These are phyloP conservation scores for Alcedo atthis DNA, from an alignment of 2,797 vertebrate species.

Conservation along the genomic window DNA sequence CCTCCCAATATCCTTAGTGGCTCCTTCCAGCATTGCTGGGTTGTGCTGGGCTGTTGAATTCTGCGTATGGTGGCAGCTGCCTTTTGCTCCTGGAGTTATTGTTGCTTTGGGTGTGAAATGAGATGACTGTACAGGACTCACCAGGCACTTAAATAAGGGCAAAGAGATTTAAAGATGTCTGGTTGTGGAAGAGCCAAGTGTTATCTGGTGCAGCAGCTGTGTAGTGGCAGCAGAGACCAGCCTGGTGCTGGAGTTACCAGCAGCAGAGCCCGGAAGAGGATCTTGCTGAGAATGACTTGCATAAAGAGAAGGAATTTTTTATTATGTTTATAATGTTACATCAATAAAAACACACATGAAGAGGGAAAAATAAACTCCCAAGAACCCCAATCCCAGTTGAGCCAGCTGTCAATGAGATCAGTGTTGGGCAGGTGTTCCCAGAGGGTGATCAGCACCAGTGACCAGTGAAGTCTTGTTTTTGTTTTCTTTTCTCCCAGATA, in stretches of 20 bases:
- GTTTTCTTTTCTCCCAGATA: background rate
- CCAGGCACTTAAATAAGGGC: background rate
- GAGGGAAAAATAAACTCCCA: background rate
- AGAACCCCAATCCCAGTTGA: background rate
- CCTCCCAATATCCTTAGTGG: too few relatives aligned
- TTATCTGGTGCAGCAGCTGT: background rate
- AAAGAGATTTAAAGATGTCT: background rate
- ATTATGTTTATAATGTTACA: background rate
- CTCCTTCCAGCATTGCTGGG: background rate
- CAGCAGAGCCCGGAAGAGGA: conserved; percentile 1
- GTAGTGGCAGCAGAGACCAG: background rate
- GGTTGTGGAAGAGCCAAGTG: background rate
- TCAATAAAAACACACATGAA: background rate
- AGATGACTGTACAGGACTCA: background rate
- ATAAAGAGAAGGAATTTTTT: background rate
- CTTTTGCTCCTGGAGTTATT: background rate
- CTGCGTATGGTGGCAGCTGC: background rate
- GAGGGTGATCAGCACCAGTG: background rate
- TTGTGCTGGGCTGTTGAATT: background rate
- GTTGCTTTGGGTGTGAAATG: background rate
- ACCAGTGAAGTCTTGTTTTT: background rate
- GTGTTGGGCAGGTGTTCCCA: background rate
- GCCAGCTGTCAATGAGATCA: background rate
- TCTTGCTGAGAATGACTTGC: conserved; percentile 17
- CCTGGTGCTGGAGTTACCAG: too few relatives aligned